Percentiles rank a stretch among this genome's conserved stretches.
phyloP scores from a whole-genome alignment of 2,888 invertebrate genomes.

The Lasius platythorax region DNA sequence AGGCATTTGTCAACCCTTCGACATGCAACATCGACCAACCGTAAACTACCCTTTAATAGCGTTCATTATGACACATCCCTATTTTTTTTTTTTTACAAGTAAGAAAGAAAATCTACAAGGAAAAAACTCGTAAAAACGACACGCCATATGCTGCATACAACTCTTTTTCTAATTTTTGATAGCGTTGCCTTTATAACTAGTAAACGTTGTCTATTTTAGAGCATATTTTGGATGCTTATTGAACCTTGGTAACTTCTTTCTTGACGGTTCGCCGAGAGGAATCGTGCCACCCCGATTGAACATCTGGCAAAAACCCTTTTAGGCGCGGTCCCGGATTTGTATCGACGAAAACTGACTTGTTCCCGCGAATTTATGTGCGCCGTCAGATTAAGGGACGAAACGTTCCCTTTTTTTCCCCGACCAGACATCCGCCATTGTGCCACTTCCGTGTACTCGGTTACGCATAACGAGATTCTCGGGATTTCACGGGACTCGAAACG shows the following conservation, averaged over 20 bases:
- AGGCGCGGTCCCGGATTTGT: slow-evolving; percentile 79
- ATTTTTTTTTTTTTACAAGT: slow-evolving; percentile 8
- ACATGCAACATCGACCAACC: not conserved
- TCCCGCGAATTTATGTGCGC: slow-evolving; percentile 84
- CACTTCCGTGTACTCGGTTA: slow-evolving; percentile 82
- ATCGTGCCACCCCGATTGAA: slow-evolving; percentile 62
- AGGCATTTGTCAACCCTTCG: not conserved
- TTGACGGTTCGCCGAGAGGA: slow-evolving; percentile 55
- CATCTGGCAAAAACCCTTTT: slow-evolving; percentile 84
- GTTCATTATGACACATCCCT: slow-evolving; percentile 1
- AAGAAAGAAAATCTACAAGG: not conserved
- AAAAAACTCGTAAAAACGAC: not conserved
- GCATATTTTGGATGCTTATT: not conserved
- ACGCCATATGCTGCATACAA: not conserved
- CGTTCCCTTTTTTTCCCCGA: slow-evolving; percentile 69
- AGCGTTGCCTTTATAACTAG: not conserved
- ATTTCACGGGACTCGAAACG: slow-evolving; percentile 72
- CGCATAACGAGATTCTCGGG: slow-evolving; percentile 83
- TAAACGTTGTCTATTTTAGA: not conserved
- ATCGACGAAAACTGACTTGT: slow-evolving; percentile 83
- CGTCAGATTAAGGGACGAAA: slow-evolving; percentile 83
- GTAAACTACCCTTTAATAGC: slow-evolving; percentile 26
- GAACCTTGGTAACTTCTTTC: slow-evolving; percentile 36
- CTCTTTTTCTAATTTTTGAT: slow-evolving; percentile 1
- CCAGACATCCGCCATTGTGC: slow-evolving; percentile 74